Conservation (phyloP, 2,797 vertebrate species). For the Pangasius sanitwongsei region DNA sequence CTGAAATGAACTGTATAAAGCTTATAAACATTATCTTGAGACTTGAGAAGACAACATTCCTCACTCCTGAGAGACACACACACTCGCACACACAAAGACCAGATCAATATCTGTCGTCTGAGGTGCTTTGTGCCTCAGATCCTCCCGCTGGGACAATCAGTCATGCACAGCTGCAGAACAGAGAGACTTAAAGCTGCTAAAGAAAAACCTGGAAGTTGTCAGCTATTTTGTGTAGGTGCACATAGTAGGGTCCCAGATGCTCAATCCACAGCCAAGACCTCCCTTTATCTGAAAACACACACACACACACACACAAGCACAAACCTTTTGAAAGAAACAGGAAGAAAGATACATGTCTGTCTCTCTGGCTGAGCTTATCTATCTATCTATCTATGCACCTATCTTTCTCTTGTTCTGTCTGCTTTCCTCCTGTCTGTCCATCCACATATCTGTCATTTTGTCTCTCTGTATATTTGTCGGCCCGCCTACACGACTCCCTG, state of each 20-base stretch:
- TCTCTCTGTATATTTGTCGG: not conserved
- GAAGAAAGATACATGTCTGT: not conserved
- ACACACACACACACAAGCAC: not conserved
- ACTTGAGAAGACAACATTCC: not conserved
- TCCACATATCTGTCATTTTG: not conserved
- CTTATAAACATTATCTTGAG: not conserved
- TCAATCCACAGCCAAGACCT: not conserved
- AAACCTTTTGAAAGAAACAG: too few species aligned
- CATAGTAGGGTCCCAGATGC: not conserved
- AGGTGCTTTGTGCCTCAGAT: conserved; percentile 66
- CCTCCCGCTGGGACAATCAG: conserved; percentile 71
- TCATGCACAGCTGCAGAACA: conserved; percentile 77
- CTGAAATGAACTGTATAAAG: not conserved
- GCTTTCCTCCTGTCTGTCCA: not conserved
- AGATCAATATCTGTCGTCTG: conserved; percentile 53
- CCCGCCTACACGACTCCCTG: not conserved
- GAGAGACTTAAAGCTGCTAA: conserved; percentile 40
- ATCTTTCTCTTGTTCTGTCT: not conserved
- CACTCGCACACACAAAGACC: not conserved
- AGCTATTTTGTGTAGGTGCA: not conserved
- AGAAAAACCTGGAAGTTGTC: not conserved
- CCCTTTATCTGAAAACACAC: not conserved
- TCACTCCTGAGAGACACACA: conserved; percentile 1
- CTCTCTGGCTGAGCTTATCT: not conserved
- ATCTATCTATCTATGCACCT: not conserved